A percentile compares a stretch with the other conserved stretches of the same genome.
Conservation (phyloP, 2,797 vertebrate species). For the Ctenopoma multispine region DNA sequence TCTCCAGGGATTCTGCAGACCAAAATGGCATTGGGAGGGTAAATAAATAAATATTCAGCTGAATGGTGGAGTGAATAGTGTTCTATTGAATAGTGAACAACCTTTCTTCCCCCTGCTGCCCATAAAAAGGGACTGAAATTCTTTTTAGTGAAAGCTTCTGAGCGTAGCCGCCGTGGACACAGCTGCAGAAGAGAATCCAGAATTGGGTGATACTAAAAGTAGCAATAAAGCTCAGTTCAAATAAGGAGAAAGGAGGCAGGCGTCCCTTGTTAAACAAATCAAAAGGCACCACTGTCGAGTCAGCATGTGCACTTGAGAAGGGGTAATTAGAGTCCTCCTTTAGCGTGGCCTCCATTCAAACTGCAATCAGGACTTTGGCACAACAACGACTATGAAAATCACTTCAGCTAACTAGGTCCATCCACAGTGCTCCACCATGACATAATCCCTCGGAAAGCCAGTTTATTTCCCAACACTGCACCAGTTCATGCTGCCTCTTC, state of each 20-base stretch:
- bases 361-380: conserved; percentile 73
- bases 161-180: conserved; percentile 28
- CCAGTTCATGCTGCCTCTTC: conserved; percentile 22
- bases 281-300: conserved; percentile 62
- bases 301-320: conserved; percentile 60
- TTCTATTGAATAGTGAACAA: conserved; percentile 39
- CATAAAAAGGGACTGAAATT: conserved; percentile 45
- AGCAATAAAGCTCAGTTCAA: conserved; percentile 37
- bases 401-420: conserved; percentile 51
- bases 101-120: conserved; percentile 37
- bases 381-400: conserved; percentile 51
- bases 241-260: conserved; percentile 25
- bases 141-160: conserved; percentile 12
- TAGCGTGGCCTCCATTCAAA: conserved; percentile 69
- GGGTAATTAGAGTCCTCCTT: conserved; percentile 71
- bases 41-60: conserved; percentile 65
- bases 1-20: conserved; percentile 68
- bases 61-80: not conserved
- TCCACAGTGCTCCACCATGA: conserved; percentile 33
- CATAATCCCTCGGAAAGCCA: conserved; percentile 39
- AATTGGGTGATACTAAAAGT: conserved; percentile 31
- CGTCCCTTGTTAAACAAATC: conserved; percentile 53
- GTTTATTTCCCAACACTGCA: conserved; percentile 46
- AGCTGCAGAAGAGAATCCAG: conserved; percentile 24
- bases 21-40: conserved; percentile 62